These are phyloP conservation scores for Chauna torquata DNA, from an alignment of 2,113 vertebrate species.

Conservation along the genomic window DNA sequence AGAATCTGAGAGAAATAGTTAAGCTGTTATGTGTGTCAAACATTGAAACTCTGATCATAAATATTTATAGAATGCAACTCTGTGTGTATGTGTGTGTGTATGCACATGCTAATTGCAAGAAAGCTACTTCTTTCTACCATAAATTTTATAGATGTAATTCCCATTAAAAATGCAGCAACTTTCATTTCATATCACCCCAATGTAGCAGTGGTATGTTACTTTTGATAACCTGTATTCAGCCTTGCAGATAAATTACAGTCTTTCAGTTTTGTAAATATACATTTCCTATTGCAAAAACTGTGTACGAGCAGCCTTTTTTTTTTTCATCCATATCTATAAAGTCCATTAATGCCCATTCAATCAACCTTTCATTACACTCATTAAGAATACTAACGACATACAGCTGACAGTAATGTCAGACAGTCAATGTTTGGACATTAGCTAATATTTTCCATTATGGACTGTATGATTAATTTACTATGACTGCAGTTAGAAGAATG, in stretches of 20 bases:
- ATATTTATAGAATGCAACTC: background rate
- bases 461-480: constrained; percentile 29
- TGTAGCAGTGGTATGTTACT: background rate
- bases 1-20: background rate
- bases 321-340: background rate
- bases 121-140: background rate
- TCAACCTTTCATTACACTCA: background rate
- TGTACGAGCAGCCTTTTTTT: background rate
- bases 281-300: background rate
- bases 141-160: background rate
- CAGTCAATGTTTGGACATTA: background rate
- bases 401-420: background rate
- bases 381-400: constrained; percentile 14
- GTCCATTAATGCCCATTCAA: background rate
- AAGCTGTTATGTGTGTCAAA: background rate
- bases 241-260: background rate
- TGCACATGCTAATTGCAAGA: background rate
- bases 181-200: background rate
- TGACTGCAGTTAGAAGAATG: constrained; percentile 31
- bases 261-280: background rate
- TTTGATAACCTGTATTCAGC: background rate
- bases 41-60: background rate
- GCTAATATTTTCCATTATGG: constrained; percentile 1
- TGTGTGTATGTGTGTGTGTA: background rate
- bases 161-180: background rate